Evolutionary conservation across 2,888 invertebrate species (phyloP).

Genomic region (Rhingia campestris): DNA sequence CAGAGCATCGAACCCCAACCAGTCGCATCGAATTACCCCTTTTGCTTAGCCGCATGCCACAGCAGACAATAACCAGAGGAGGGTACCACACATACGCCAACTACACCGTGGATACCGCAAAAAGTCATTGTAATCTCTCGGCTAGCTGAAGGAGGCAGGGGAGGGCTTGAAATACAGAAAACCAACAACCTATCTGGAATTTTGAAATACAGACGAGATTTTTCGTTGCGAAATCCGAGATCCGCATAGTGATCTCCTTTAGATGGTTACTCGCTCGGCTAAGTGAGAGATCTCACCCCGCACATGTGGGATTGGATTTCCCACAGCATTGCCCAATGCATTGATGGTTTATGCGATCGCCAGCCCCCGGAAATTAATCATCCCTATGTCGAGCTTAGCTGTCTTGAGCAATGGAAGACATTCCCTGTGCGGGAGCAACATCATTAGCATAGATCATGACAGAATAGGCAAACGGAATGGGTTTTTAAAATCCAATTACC

Average conservation of each 20-base stretch:
- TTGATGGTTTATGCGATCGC: slow-evolving; percentile 27
- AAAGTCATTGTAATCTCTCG: slow-evolving; percentile 58
- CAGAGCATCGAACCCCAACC: slow-evolving; percentile 37
- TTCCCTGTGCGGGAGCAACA: slow-evolving; percentile 5
- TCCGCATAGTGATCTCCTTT: slow-evolving; percentile 28
- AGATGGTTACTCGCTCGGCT: not conserved
- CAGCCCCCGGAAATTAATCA: slow-evolving; percentile 29
- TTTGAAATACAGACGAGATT: not conserved
- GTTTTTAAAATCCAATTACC: slow-evolving; percentile 40
- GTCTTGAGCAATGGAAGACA: slow-evolving; percentile 13
- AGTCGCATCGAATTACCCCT: slow-evolving; percentile 55
- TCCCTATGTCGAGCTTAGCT: not conserved
- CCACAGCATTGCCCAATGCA: slow-evolving; percentile 11
- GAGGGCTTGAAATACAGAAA: not conserved
- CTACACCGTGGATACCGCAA: slow-evolving; percentile 30
- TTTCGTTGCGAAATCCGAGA: slow-evolving; percentile 2
- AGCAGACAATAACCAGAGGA: slow-evolving; percentile 1
- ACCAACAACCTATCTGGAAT: slow-evolving; percentile 17
- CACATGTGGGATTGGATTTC: slow-evolving; percentile 18
- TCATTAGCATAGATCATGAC: slow-evolving; percentile 40
- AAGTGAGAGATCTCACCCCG: slow-evolving; percentile 4
- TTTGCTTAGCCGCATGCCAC: slow-evolving; percentile 21
- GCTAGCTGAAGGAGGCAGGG: slow-evolving; percentile 28
- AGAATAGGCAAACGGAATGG: slow-evolving; percentile 20
- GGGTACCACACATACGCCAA: slow-evolving; percentile 22